These are phyloP conservation scores for Brachionus paranguensis DNA, from an alignment of 1,140 invertebrate species.

Conservation along the genomic window DNA sequence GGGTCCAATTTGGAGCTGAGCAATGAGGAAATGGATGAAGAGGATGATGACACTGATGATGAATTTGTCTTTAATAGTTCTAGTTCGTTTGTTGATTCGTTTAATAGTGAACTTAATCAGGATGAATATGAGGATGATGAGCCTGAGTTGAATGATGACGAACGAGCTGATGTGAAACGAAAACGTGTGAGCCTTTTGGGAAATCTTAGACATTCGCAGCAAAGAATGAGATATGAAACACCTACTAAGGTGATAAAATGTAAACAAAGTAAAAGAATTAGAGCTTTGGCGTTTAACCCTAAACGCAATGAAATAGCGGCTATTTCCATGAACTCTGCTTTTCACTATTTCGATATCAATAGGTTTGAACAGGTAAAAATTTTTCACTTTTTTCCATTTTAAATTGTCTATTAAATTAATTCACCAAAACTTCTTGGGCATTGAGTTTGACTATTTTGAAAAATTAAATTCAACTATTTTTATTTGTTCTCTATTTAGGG, in stretches of 20 bases:
- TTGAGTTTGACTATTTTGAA: neutral
- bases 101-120: neutral
- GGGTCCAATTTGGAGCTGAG: neutral
- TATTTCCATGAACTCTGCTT: conserved; percentile 77
- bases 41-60: conserved; percentile 41
- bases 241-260: conserved; percentile 72
- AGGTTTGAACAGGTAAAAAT: conserved; percentile 65
- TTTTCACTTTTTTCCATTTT: neutral
- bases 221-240: conserved; percentile 56
- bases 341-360: conserved; percentile 85
- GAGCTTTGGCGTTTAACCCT: conserved; percentile 79
- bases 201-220: neutral
- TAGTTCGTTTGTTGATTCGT: conserved; percentile 25
- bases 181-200: neutral
- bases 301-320: conserved; percentile 69
- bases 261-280: conserved; percentile 66
- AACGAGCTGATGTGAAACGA: neutral
- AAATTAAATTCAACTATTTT: too few species aligned
- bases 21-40: conserved; percentile 13
- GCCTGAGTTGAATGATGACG: conserved; percentile 43
- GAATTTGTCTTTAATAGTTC: conserved; percentile 40
- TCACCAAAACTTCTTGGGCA: neutral
- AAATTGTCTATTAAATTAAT: neutral
- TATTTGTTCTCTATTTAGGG: too few species aligned
- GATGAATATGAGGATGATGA: conserved; percentile 46